These are phyloP conservation scores for Lerema accius DNA, from an alignment of 1,140 invertebrate genomes.

Conservation along the genomic window DNA sequence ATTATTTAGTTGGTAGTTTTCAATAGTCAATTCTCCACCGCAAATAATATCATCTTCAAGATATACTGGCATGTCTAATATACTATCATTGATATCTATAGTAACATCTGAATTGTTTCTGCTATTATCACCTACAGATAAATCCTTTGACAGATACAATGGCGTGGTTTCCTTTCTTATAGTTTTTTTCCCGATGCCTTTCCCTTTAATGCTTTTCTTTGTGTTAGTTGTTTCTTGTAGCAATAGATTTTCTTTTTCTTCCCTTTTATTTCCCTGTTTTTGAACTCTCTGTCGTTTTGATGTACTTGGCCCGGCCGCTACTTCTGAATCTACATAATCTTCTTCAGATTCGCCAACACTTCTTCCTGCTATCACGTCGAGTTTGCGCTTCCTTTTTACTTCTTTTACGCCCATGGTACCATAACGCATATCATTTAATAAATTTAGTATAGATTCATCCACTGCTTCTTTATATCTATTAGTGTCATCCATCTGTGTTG, in stretches of 20 bases:
- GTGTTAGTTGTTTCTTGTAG: neutral
- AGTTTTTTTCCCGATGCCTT: neutral
- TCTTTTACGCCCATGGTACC: conserved; percentile 32
- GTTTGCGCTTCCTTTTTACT: conserved; percentile 34
- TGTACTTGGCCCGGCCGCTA: neutral
- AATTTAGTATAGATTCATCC: conserved; percentile 34
- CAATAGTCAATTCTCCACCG: conserved; percentile 7
- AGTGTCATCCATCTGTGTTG: conserved; percentile 12
- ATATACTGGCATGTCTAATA: conserved; percentile 31
- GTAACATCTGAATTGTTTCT: neutral
- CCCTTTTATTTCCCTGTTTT: conserved; percentile 16
- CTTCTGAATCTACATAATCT: conserved; percentile 21
- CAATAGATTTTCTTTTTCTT: conserved; percentile 23
- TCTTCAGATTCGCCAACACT: conserved; percentile 18
- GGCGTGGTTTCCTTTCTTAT: conserved; percentile 15
- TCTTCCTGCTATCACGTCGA: conserved; percentile 21
- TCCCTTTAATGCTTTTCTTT: neutral
- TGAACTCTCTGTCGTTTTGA: neutral
- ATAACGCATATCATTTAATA: conserved; percentile 39
- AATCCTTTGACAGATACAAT: neutral
- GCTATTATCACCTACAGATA: conserved; percentile 3
- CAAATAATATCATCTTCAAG: conserved; percentile 27
- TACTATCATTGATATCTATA: conserved; percentile 23
- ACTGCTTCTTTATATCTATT: conserved; percentile 28
- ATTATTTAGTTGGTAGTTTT: neutral